phyloP scores from a whole-genome alignment of 2,888 invertebrate species.

The Antitype chi region DNA sequence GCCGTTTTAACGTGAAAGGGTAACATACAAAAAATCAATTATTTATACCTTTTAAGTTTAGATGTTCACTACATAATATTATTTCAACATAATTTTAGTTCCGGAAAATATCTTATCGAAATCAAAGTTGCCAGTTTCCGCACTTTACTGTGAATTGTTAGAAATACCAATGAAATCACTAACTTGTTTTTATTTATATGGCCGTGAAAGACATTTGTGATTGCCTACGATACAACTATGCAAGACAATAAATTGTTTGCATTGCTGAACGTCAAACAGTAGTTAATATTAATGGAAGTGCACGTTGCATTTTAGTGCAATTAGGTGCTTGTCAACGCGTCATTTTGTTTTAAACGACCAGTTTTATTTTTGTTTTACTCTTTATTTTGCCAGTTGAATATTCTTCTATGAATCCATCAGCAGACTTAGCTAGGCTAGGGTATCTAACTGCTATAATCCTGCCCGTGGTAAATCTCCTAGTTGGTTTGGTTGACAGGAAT shows the following conservation, averaged over 20 bases:
- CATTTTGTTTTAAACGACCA: neutral
- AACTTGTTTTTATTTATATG: constrained; percentile 34
- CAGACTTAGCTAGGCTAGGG: neutral
- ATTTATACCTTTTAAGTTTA: no score
- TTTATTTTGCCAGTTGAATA: neutral
- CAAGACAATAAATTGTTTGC: neutral
- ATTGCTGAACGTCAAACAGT: neutral
- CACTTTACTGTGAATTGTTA: constrained; percentile 18
- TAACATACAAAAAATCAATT: no score
- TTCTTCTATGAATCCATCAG: neutral
- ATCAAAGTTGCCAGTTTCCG: constrained; percentile 12
- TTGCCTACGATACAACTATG: neutral
- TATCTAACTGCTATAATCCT: neutral
- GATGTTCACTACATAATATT: neutral
- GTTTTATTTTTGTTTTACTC: neutral
- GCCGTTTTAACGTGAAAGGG: no score
- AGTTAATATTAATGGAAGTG: neutral
- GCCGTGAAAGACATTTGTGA: constrained; percentile 9
- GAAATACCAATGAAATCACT: neutral
- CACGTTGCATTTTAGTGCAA: neutral
- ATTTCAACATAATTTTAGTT: constrained; percentile 10
- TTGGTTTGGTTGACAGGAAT: neutral
- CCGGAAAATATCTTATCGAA: constrained; percentile 18
- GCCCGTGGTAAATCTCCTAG: neutral
- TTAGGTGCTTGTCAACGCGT: neutral